Base-by-base conservation (phyloP, 1,140 invertebrate genomes). In the Brachionus sp. region DNA sequence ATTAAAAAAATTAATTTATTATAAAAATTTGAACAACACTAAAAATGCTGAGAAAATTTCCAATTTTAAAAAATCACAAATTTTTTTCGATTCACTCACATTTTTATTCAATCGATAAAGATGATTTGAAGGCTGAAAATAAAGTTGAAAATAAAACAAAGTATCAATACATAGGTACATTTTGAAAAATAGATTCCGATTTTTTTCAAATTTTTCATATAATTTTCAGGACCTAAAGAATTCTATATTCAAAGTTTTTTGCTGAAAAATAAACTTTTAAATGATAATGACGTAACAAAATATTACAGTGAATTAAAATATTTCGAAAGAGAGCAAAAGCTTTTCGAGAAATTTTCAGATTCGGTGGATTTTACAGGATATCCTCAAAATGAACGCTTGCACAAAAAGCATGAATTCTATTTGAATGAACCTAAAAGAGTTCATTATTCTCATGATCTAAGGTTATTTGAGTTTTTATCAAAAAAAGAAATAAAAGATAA, bases 341-440 rank as follows among this genome's bases (percentile, higher is more conserved):
- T 46, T 44, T 46, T 75, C 23, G 42, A 25, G 23, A 75, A 46
- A 46, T 23, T 25, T 12, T 42, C 42, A 46, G 19, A 23, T 5
- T 9, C 39, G 3, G 70, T 46, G 23, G 42, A 46, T 23, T 75
- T 75, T 39, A 13, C 23, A 23, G 23, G 23, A 23, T 46, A 46
- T 29, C 70, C 70, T 25, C 16, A 19, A 3, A 46, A 75, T 46
- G 70, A 75, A n/a, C 39, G n/a, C 9, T 46, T 75, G 12, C 70
- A 75, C 25, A 75, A 75, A 9, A 75, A 50, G 46, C 70, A 75
- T 75, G 70, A 75, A 75, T 46, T 44, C 44, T 75, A 75, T 75
- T 25, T 75, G n/a, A 39, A 73, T 39, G 37, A 39, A 39, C 39
- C 25, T 46, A 29, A 25, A 12, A 12, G 25, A n/a, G 5, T 25